Percentiles rank a stretch among this genome's conserved stretches.
Evolutionary conservation across 2,113 vertebrate species (phyloP).

Genomic region (Charina bottae): DNA sequence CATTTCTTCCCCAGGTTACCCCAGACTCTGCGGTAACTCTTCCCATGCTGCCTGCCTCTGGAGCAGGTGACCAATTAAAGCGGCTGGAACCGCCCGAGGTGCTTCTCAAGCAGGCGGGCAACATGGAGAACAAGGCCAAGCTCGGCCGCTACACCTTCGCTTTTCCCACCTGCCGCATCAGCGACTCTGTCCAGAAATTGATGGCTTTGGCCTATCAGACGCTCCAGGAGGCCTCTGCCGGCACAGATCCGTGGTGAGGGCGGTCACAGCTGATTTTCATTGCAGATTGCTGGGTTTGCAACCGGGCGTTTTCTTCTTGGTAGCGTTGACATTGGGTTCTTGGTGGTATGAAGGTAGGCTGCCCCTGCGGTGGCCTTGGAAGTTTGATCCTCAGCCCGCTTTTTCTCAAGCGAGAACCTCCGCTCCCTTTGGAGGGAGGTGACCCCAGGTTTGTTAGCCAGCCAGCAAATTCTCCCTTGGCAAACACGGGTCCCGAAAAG

Average conservation of each 20-base stretch:
- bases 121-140: slow-evolving; percentile 74
- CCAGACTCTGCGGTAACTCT: slow-evolving; percentile 78
- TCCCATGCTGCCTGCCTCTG: slow-evolving; percentile 77
- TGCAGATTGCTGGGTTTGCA: not conserved
- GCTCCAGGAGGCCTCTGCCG: slow-evolving; percentile 84
- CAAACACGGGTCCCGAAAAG: not conserved
- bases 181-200: slow-evolving; percentile 88
- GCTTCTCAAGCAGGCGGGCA: slow-evolving; percentile 10
- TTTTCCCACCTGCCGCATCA: slow-evolving; percentile 89
- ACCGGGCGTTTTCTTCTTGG: not conserved
- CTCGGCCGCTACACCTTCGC: slow-evolving; percentile 81
- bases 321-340: accelerated
- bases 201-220: slow-evolving; percentile 90
- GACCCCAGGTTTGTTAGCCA: not conserved
- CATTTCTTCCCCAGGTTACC: slow-evolving; percentile 78
- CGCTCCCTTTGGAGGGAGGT: not conserved
- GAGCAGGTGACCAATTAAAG: slow-evolving; percentile 55
- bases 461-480: not conserved
- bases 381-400: too few species aligned
- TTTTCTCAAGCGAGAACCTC: too few species aligned
- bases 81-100: slow-evolving; percentile 34
- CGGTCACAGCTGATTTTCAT: accelerated
- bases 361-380: not conserved
- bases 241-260: slow-evolving; percentile 87
- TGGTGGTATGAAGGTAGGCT: not conserved